Base-by-base conservation (phyloP, 2,113 vertebrate genomes). In the Cochlearius cochlearius region DNA sequence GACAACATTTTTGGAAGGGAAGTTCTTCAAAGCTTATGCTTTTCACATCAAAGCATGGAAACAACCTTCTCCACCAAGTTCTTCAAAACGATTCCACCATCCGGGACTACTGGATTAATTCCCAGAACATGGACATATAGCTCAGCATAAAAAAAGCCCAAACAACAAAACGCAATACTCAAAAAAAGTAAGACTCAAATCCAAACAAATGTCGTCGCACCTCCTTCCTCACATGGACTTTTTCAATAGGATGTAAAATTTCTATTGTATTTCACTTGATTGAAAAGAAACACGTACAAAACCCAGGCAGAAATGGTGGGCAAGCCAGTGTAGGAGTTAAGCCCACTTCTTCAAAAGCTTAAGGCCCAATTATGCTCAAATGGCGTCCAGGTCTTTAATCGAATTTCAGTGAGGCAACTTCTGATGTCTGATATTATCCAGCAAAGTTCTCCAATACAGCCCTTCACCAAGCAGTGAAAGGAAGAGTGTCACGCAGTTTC, bases 21-120 rank as follows among this genome's bases (percentile, higher is more conserved):
- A 92, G 52, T 72, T 91, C 75, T 91, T 95, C 62, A 89, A 96
- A 91, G 36, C 39, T 89, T 68, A 49, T 49, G 72, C 34, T 60
- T 95, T 95, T 86, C 67, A 73, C 66, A 94, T 92, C 92, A 95
- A 97, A 97, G 89, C 74, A 80, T 63, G 63, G 78, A 92, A 95
- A 91, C 60, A 68, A 19, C 41, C 45, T 88, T 91, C 91, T 87
- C 72, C 45, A 88, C 25, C 43, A 58, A 79, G 59, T 88, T 74
- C 58, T 95, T 95, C 80, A 94, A 82, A 97, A 86, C 2, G 8
- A 86, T 49, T 91, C 69, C 72, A 39, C 17, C 4, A 1, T 85
- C n/a, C 81, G 64, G 49, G 39, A 72, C 66, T 58, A 66, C 18
- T 55, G 55, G 72, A 93, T 20, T 88, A 71, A 90, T 67, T 93